Evolutionary conservation across 2,888 invertebrate species (phyloP), one percentile per base, ranked within the genome.

Genomic region (Brachypterus glaber): DNA sequence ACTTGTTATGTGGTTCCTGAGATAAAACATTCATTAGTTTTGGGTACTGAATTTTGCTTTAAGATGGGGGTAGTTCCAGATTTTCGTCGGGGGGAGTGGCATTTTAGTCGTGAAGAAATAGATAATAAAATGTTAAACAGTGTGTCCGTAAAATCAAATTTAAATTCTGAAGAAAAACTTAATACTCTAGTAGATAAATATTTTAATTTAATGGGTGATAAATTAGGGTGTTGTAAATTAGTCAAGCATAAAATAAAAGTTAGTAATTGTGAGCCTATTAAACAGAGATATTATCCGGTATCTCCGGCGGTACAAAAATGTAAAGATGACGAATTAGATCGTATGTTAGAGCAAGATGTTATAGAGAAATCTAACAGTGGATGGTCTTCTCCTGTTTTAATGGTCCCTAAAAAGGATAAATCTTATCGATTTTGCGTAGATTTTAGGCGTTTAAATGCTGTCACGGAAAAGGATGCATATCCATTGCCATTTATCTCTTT

Each of bases 361-460:
- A 40, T 55, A 3, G 52, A 54, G 26, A 38, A 39, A n/a, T 49
- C 48, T 0, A 37, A 35, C 9, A 50, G 48, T 24, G 59, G 62
- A 0, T 66, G 57, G 56, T 62, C 0, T 17, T 30, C 21, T 13
- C 33, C 33, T 4, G 27, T 41, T n/a, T 12, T 37, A 3, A 30
- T 34, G 41, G 27, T 41, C 11, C 13, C 15, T 5, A 41, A 40
- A 12, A 39, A n/a, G n/a, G n/a, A 40, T 12, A 30, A 16, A 5
- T n/a, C 17, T n/a, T n/a, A n/a, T 35, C 16, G 26, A 5, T 27
- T 29, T 14, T 33, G 26, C n/a, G 38, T 29, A 12, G 29, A 38
- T 14, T 26, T 14, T 17, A 4, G 11, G 4, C n/a, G n/a, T 11
- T 24, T 12, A 11, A 30, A 34, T 7, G n/a, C 9, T n/a, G 30